These are phyloP conservation scores for Ficedula albicollis DNA, from an alignment of 2,797 vertebrate species.

Conservation along the genomic window DNA sequence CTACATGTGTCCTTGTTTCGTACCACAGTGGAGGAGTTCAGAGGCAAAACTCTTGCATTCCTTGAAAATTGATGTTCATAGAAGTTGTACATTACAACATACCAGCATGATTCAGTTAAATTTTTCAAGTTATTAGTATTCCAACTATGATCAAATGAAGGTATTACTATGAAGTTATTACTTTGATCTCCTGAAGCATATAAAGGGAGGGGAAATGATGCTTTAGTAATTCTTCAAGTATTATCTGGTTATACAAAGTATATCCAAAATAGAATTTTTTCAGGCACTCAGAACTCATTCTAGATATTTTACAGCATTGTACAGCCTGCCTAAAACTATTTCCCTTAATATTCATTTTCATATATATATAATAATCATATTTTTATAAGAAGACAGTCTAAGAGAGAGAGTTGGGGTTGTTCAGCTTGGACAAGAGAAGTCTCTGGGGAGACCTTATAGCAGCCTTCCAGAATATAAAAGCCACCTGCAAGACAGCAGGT, in stretches of 20 bases:
- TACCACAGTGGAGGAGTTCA: background rate
- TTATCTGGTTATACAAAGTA: conserved; percentile 32
- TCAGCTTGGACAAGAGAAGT: background rate
- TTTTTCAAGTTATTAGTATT: conserved; percentile 22
- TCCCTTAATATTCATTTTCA: background rate
- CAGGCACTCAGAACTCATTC: background rate
- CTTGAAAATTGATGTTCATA: background rate
- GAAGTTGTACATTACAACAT: background rate
- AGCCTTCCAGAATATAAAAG: background rate
- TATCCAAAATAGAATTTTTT: conserved; percentile 28
- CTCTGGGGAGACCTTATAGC: background rate
- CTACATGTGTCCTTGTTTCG: background rate
- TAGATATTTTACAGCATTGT: conserved; percentile 8
- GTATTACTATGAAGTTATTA: conserved; percentile 7
- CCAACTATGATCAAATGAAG: conserved; percentile 18
- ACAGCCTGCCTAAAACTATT: background rate
- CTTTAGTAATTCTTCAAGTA: conserved; percentile 56
- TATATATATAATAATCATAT: no score
- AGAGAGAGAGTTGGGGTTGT: background rate
- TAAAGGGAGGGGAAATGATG: background rate
- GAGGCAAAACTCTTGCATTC: background rate
- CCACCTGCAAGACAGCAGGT: background rate
- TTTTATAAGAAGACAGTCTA: background rate
- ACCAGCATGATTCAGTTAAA: background rate
- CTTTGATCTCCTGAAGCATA: conserved; percentile 26